Evolutionary conservation across 1,140 invertebrate species (phyloP), one percentile per base, ranked within the genome.

Genomic region (Caerostris darwini): DNA sequence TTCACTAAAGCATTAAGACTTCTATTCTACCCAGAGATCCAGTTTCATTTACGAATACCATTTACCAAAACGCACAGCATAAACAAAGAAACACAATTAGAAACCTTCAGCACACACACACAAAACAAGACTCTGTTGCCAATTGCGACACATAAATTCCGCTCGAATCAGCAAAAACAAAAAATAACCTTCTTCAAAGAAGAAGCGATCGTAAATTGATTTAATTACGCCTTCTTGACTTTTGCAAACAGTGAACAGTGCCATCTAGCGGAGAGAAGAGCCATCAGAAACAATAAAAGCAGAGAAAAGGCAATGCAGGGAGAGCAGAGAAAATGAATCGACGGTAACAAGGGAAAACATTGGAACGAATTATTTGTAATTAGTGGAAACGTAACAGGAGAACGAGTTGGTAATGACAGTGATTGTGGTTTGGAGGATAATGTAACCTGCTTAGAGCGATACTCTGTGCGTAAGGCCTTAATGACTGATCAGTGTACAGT

Each of bases 151-250:
- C 82, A 85, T n/a, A 85, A 85, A 56, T 19, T 85, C 82, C 19
- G 17, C 54, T 57, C 17, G 57, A 57, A 85, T 56, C 57, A 58
- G 57, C 54, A 85, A 14, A 17, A 56, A 56, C 58, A 59, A 87
- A 34, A 59, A 87, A 64, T 34, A 50, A 6, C 10, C 34, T 61
- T 54, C 19, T 17, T 58, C 34, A 1, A 5, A 64, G n/a, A 87
- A 77, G 19, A 87, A 64, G 64, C 61, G 85, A 61, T 87, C 85
- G 58, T 61, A 87, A 87, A 87, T 87, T 87, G 85, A 87, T 87
- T 87, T 87, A 87, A 87, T 87, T 87, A 87, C 58, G 85, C 58
- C 71, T 87, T 59, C 85, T 87, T 34, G 85, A 87, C 85, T 87
- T 87, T 54, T 10, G 14, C 19, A 61, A 58, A 34, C n/a, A 77